Evolutionary conservation across 2,888 invertebrate genomes (phyloP), one percentile per base, ranked within the genome.

Genomic region (Smittia aterrima): DNA sequence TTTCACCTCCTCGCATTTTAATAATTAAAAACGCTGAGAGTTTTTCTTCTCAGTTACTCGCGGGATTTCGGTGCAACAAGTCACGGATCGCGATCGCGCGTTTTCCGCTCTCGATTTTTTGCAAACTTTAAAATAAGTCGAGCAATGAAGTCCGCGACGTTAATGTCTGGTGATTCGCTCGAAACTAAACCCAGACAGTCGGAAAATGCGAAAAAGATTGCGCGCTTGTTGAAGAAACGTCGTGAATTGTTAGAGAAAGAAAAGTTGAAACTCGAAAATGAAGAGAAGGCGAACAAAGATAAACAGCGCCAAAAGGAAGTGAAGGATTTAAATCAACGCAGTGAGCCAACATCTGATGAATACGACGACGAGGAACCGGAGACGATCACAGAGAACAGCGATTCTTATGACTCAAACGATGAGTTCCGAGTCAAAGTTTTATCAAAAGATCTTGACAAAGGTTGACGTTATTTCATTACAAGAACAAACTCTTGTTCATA

Each of bases 341-440:
- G 38, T 38, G 74, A 74, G 64, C 66, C 25, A 13, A 47, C 62
- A 2, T 66, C 74, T 20, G 74, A 74, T 11, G 74, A 74, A 11
- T 32, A 62, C 24, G 58, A 62, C 25, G 72, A 72, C 20, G 74
- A 74, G 1, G 74, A 74, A 1, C 74, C 74, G 9, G 74, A 47
- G n/a, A 74, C 66, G 1, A 40, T 74, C 22, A 74, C 74, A 27
- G 74, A 74, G 16, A 74, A 74, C 20, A 54, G 58, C n/a, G 74
- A 74, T 16, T 74, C 66, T 1, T 74, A 47, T 47, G 66, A 74
- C 9, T 74, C 74, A 18, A 74, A 62, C 58, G 72, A 62, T 40
- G 54, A 54, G 32, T 54, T 62, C 24, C 32, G 32, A 18, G 38
- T 53, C 38, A 32, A 22, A 25, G 40, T 72, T 4, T 20, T 40